These are phyloP conservation scores for Tadarida brasiliensis DNA, from an alignment of 2,797 vertebrate species.

Conservation along the genomic window DNA sequence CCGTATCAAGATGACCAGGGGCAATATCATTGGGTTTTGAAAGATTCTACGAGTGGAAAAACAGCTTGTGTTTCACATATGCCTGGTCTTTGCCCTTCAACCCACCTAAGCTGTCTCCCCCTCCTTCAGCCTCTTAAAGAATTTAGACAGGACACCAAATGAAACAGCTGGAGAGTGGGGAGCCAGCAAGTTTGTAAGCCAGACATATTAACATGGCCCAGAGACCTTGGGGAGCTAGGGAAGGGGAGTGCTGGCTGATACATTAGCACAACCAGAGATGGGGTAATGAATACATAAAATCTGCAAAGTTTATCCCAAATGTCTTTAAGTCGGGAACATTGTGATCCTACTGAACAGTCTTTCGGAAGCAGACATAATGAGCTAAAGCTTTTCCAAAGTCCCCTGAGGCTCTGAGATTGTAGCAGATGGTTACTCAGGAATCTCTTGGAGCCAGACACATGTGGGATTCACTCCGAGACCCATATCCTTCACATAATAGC, in stretches of 20 bases:
- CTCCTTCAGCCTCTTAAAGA: background rate
- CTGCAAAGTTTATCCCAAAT: slow-evolving; percentile 83
- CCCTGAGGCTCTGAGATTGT: background rate
- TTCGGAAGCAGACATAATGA: slow-evolving; percentile 68
- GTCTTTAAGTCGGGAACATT: slow-evolving; percentile 84
- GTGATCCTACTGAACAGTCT: slow-evolving; percentile 77
- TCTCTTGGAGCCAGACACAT: background rate
- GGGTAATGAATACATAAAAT: slow-evolving; percentile 82
- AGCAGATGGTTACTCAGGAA: background rate
- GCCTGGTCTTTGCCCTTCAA: slow-evolving; percentile 14
- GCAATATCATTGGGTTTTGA: background rate
- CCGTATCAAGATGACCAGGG: background rate
- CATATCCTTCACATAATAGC: slow-evolving; percentile 3
- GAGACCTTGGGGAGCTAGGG: slow-evolving; percentile 75
- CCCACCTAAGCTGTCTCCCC: background rate
- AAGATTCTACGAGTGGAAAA: background rate
- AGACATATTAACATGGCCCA: slow-evolving; percentile 79
- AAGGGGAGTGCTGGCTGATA: slow-evolving; percentile 72
- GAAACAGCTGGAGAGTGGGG: background rate
- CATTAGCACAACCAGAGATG: slow-evolving; percentile 80
- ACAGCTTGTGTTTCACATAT: background rate
- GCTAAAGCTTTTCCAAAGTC: slow-evolving; percentile 1
- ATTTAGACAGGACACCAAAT: slow-evolving; percentile 17
- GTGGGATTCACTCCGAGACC: background rate
- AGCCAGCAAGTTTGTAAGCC: slow-evolving; percentile 16